Evolutionary conservation across 1,140 invertebrate species (phyloP), one percentile per base, ranked within the genome.

Genomic region (Drosophila ercepeae): DNA sequence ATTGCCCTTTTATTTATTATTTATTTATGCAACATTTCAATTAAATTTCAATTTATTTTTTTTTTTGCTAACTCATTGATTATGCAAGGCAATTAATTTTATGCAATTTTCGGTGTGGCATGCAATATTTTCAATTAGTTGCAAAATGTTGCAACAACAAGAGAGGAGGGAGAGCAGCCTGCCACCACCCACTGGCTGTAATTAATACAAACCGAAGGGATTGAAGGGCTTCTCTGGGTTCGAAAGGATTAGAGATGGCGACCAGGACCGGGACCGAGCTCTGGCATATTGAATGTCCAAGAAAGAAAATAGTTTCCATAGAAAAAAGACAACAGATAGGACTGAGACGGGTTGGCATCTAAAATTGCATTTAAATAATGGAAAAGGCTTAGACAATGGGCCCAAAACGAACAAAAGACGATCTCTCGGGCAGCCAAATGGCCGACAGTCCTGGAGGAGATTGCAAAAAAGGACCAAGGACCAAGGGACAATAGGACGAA

Each of bases 361-460:
- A 75, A 58, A 82, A 81, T 81, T 81, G 77, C 77, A 81, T 82
- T 81, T 81, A 82, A 81, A 81, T 82, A 81, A 81, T 81, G 78
- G 57, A 71, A 70, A 81, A 72, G 67, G 52, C 54, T 71, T 48
- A 67, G 50, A 72, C 72, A 81, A 81, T 67, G 68, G 60, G 55
- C 48, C 11, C 41, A 52, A 50, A 63, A 6, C 36, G 36, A 75
- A 72, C 69, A 75, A 74, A 57, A 32, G 52, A 32, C 60, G n/a
- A 71, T 25, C 42, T 68, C 21, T 21, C 21, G 21, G 29, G 27
- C 45, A 71, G 57, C 32, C 54, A 72, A 72, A 61, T 61, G 55
- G 27, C 65, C 36, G 34, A 5, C 13, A 9, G 32, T 3, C 32
- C 32, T 4, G 41, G 39, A 36, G 16, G 32, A 54, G 59, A 5